Evolutionary conservation across 2,797 vertebrate genomes (phyloP).

Genomic region (Okamejei kenojei): DNA sequence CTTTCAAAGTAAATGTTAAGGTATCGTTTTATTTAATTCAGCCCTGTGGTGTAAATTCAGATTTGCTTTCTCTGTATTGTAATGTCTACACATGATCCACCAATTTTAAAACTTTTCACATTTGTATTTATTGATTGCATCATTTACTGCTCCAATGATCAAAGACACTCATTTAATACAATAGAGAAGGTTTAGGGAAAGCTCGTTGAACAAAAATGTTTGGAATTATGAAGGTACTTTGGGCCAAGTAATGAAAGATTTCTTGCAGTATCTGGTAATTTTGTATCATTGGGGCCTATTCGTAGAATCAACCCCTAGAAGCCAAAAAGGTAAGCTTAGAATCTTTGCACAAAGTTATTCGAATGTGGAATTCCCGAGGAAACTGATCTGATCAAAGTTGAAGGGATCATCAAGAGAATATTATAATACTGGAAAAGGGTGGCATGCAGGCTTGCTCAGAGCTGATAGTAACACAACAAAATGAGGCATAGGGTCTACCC

Average conservation of each 20-base stretch:
- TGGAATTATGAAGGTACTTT: not conserved
- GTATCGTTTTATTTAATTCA: no score
- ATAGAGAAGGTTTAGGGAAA: not conserved
- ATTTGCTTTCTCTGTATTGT: not conserved
- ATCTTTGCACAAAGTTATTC: not conserved
- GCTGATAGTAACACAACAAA: not conserved
- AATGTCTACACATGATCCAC: not conserved
- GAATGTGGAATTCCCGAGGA: not conserved
- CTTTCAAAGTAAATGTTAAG: not conserved
- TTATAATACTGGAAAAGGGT: not conserved
- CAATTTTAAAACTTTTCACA: not conserved
- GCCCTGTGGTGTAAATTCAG: not conserved
- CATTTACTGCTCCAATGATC: not conserved
- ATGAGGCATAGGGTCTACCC: not conserved
- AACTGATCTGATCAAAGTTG: not conserved
- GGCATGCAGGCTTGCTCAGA: no score
- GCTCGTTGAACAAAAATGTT: not conserved
- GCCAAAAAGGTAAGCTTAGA: not conserved
- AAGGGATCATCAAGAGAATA: not conserved
- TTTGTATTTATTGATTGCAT: not conserved
- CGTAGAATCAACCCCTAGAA: not conserved
- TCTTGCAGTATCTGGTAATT: not conserved
- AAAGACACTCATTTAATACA: not conserved
- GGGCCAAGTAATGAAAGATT: not conserved
- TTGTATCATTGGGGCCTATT: not conserved